Percentiles rank a stretch among this genome's conserved stretches.
Conservation (phyloP, 2,888 invertebrate genomes). For the Pocota personata region DNA sequence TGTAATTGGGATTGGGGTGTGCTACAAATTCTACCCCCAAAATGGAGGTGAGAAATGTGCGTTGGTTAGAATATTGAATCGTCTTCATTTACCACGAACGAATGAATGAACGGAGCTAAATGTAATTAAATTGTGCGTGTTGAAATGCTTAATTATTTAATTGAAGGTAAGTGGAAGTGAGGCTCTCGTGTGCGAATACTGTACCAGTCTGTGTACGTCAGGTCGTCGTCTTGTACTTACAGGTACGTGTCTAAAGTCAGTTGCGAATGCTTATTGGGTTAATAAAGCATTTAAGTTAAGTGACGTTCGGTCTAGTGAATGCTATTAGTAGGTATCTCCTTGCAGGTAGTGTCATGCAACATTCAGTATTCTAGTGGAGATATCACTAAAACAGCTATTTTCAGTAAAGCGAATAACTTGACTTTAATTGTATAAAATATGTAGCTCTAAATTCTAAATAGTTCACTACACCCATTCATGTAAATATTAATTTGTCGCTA, state of each 20-base stretch:
- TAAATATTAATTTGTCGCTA: too few species aligned
- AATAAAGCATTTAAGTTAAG: slow-evolving; percentile 48
- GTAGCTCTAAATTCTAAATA: too few species aligned
- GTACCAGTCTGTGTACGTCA: neutral
- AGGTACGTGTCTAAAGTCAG: slow-evolving; percentile 23
- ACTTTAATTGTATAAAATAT: too few species aligned
- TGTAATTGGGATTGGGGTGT: slow-evolving; percentile 6
- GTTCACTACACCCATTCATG: too few species aligned
- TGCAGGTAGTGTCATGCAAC: neutral
- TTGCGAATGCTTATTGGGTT: slow-evolving; percentile 31
- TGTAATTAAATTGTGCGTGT: slow-evolving; percentile 67
- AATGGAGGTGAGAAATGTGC: neutral
- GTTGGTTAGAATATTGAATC: slow-evolving; percentile 63
- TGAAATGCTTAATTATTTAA: slow-evolving; percentile 58
- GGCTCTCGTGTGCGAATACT: slow-evolving; percentile 6
- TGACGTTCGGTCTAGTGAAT: neutral
- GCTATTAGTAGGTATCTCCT: neutral
- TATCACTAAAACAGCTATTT: neutral
- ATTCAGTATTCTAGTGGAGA: neutral
- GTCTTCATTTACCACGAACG: slow-evolving; percentile 44
- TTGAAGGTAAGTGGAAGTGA: slow-evolving; percentile 29
- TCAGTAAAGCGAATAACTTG: too few species aligned
- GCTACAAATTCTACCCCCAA: slow-evolving; percentile 20
- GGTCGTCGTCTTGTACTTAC: neutral
- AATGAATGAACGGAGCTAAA: slow-evolving; percentile 33